phyloP scores from a whole-genome alignment of 2,888 invertebrate species.

The Tridacna gigas region DNA sequence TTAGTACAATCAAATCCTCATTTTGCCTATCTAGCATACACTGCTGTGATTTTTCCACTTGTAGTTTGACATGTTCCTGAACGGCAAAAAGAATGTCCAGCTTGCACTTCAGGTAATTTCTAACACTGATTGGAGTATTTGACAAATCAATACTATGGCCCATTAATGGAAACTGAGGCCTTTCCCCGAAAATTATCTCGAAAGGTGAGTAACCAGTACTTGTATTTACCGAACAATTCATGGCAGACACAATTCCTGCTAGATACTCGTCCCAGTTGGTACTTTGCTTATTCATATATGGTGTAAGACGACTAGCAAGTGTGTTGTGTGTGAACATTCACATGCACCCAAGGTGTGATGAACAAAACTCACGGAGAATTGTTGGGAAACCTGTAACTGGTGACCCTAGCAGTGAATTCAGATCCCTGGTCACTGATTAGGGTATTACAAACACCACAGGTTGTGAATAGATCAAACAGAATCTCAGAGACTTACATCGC shows the following conservation, averaged over 20 bases:
- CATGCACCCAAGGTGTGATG: conserved; percentile 61
- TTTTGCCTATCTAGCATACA: conserved; percentile 42
- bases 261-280: conserved; percentile 43
- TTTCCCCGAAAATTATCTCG: conserved; percentile 49
- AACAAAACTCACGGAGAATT: conserved; percentile 56
- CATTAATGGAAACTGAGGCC: conserved; percentile 49
- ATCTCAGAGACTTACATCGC: conserved; percentile 53
- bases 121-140: conserved; percentile 32
- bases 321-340: conserved; percentile 47
- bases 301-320: conserved; percentile 45
- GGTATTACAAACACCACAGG: conserved; percentile 57
- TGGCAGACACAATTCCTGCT: conserved; percentile 42
- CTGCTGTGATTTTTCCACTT: conserved; percentile 13
- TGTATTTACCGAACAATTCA: conserved; percentile 48
- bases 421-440: conserved; percentile 52
- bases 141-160: conserved; percentile 33
- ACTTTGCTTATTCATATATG: conserved; percentile 41
- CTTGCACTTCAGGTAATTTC: conserved; percentile 33
- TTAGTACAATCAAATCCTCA: conserved; percentile 16
- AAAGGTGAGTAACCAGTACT: conserved; percentile 45
- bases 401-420: conserved; percentile 57
- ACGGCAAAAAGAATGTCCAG: conserved; percentile 5
- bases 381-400: conserved; percentile 40
- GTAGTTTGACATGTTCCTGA: conserved; percentile 29
- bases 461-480: conserved; percentile 41